Conservation (phyloP, 2,113 vertebrate species). For the Heterotis niloticus region DNA sequence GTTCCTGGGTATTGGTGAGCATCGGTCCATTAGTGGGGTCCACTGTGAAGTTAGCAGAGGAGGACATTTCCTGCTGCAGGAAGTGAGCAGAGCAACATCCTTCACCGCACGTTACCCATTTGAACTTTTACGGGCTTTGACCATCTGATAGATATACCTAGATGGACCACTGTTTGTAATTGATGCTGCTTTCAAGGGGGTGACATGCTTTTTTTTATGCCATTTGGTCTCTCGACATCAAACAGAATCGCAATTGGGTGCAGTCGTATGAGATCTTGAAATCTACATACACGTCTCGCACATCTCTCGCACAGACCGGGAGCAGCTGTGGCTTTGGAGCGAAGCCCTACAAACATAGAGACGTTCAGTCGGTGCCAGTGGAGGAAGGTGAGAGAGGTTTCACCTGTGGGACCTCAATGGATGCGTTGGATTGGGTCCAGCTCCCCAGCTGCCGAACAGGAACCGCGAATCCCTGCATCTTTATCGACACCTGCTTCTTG, state of each 20-base stretch:
- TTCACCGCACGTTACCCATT: conserved; percentile 43
- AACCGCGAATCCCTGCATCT: not conserved
- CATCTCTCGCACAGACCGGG: conserved; percentile 3
- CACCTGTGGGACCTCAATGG: not conserved
- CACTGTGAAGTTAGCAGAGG: not conserved
- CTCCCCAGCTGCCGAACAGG: too few relatives aligned
- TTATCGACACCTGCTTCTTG: conserved; percentile 24
- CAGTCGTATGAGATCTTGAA: conserved; percentile 31
- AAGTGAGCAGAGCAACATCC: conserved; percentile 39
- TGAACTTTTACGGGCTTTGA: conserved; percentile 45
- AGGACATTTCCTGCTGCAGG: conserved; percentile 32
- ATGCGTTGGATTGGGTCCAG: too few relatives aligned
- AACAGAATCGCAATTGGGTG: conserved; percentile 50
- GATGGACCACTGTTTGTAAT: conserved; percentile 46
- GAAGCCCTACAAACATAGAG: conserved; percentile 4
- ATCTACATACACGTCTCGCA: conserved; percentile 25
- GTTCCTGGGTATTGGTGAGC: conserved; percentile 29
- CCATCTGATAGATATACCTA: conserved; percentile 47
- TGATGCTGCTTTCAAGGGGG: conserved; percentile 43
- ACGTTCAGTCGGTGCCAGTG: not conserved
- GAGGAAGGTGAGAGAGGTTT: not conserved
- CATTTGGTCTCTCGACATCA: conserved; percentile 48
- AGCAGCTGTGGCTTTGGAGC: conserved; percentile 18
- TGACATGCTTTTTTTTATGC: conserved; percentile 46
- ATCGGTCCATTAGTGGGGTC: too few relatives aligned